These are phyloP conservation scores for Catharus ustulatus DNA, from an alignment of 2,797 vertebrate species.

Conservation along the genomic window DNA sequence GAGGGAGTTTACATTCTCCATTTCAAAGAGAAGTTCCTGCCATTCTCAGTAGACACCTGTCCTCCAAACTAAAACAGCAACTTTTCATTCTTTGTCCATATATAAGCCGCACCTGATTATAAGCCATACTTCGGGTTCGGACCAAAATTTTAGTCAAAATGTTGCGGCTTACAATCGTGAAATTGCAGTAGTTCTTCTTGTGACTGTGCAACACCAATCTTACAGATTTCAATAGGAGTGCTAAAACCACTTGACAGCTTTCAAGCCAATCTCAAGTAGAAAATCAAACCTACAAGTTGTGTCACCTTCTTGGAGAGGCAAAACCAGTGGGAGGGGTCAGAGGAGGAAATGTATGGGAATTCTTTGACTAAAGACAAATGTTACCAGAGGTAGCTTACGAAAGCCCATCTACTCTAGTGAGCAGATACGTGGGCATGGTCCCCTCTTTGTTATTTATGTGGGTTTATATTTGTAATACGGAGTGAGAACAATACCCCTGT, in stretches of 20 bases:
- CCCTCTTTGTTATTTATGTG: conserved; percentile 18
- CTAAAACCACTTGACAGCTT: not conserved
- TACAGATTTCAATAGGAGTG: not conserved
- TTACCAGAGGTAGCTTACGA: not conserved
- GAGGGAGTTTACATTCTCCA: too few species aligned
- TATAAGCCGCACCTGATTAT: too few species aligned
- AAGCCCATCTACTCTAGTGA: conserved; percentile 23
- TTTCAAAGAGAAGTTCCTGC: too few species aligned
- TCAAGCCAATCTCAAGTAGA: not conserved
- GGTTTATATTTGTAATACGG: conserved; percentile 51
- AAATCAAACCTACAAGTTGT: not conserved
- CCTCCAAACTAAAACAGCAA: too few species aligned
- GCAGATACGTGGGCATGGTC: conserved; percentile 9
- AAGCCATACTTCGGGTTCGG: too few species aligned
- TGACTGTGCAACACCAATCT: not conserved
- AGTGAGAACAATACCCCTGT: conserved; percentile 76
- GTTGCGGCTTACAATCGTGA: too few species aligned
- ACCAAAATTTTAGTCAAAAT: too few species aligned
- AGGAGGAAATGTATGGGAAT: conserved; percentile 4
- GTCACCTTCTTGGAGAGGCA: not conserved
- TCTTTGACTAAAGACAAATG: conserved; percentile 2
- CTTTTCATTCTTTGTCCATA: too few species aligned
- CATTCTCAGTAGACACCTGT: too few species aligned
- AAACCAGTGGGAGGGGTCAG: not conserved
- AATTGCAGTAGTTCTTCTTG: not conserved